phyloP scores from a whole-genome alignment of 2,113 vertebrate species.

The Coregonus clupeaformis region DNA sequence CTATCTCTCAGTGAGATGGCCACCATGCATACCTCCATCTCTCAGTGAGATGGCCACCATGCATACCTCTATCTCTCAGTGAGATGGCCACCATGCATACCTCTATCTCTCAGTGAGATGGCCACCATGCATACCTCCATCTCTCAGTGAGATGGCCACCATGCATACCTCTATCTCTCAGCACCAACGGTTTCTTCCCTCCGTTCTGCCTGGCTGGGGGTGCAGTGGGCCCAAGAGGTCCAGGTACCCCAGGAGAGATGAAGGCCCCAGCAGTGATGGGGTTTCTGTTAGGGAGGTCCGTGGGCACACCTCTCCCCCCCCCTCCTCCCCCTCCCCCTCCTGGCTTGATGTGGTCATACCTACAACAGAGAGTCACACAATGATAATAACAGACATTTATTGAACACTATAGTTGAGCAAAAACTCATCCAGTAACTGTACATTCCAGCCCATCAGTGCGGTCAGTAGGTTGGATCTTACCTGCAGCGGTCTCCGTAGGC shows the following conservation, averaged over 20 bases:
- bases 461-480: conserved; percentile 56
- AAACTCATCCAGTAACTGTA: too few species aligned
- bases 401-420: too few species aligned
- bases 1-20: conserved; percentile 82
- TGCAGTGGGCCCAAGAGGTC: conserved; percentile 26
- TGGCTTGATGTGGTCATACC: conserved; percentile 88
- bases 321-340: conserved; percentile 26
- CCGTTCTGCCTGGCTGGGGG: conserved; percentile 52
- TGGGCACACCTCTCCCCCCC: conserved; percentile 16
- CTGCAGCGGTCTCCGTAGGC: conserved; percentile 93
- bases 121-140: conserved; percentile 61
- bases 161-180: conserved; percentile 76
- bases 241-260: conserved; percentile 3
- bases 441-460: too few species aligned
- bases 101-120: conserved; percentile 83
- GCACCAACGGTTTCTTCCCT: conserved; percentile 79
- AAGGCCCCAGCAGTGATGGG: not conserved
- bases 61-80: conserved; percentile 78
- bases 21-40: conserved; percentile 69
- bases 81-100: not conserved
- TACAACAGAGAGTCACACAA: conserved; percentile 40
- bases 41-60: conserved; percentile 61
- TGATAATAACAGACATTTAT: not conserved
- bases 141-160: conserved; percentile 47
- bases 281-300: conserved; percentile 12